These are phyloP conservation scores for Pygmarrhopalites habei DNA, from an alignment of 1,140 invertebrate genomes.

Conservation along the genomic window DNA sequence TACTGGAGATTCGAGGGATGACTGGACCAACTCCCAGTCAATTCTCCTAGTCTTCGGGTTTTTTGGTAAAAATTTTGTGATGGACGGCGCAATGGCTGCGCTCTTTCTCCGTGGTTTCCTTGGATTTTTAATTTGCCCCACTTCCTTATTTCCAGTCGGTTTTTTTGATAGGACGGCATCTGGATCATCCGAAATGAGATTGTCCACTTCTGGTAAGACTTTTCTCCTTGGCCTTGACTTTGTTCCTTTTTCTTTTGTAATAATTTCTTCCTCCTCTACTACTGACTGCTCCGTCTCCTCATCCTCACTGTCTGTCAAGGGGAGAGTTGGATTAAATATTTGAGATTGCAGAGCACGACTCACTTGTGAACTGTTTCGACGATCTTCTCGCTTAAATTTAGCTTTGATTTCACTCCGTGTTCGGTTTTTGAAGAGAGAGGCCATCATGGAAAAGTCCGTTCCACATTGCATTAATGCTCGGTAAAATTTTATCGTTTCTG, in stretches of 20 bases:
- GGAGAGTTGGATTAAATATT: slow-evolving; percentile 25
- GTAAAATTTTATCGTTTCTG: slow-evolving; percentile 78
- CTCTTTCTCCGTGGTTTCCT: no score
- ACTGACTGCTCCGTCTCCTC: slow-evolving; percentile 1
- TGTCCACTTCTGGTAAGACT: no score
- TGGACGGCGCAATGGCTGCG: no score
- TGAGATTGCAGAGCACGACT: slow-evolving; percentile 47
- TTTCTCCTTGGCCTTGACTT: neutral
- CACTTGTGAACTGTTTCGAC: slow-evolving; percentile 49
- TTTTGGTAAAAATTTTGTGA: no score
- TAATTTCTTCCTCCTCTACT: neutral
- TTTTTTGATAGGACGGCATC: no score
- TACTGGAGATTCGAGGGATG: no score
- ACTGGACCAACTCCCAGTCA: no score
- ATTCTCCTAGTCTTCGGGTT: no score
- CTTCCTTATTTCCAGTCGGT: no score
- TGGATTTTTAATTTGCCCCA: no score
- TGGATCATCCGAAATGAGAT: no score
- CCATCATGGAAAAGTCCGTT: slow-evolving; percentile 83
- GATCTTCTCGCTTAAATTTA: slow-evolving; percentile 63
- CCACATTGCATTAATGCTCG: slow-evolving; percentile 76
- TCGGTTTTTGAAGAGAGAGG: slow-evolving; percentile 64
- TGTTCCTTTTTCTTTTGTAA: neutral
- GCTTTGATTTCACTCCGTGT: slow-evolving; percentile 71
- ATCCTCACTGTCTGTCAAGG: slow-evolving; percentile 23